Evolutionary conservation across 1,140 invertebrate genomes (phyloP).

Genomic region (Bemisia tabaci): DNA sequence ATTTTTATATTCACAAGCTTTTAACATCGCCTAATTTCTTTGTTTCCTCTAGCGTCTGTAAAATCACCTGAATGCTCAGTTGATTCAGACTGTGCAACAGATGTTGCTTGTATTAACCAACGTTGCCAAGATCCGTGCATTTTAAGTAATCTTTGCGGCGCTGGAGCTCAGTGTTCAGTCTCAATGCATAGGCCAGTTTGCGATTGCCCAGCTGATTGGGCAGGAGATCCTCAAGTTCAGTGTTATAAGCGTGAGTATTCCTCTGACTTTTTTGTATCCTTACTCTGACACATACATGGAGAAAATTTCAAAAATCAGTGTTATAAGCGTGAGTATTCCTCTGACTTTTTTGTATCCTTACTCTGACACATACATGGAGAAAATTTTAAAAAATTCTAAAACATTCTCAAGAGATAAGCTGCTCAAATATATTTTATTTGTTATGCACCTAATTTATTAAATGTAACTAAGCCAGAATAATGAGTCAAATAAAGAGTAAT

Average conservation of each 20-base stretch:
- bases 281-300: too few species aligned
- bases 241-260: constrained; percentile 72
- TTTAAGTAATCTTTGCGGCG: constrained; percentile 59
- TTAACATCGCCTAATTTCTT: too few species aligned
- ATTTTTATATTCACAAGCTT: too few species aligned
- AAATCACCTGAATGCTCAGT: constrained; percentile 46
- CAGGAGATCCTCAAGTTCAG: constrained; percentile 68
- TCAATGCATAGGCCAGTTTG: constrained; percentile 60
- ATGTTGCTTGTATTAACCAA: constrained; percentile 63
- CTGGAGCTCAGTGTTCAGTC: constrained; percentile 59
- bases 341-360: constrained; percentile 4
- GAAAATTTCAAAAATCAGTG: constrained; percentile 75
- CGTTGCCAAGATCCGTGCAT: constrained; percentile 65
- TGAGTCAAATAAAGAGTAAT: too few species aligned
- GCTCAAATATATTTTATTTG: too few species aligned
- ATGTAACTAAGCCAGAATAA: too few species aligned
- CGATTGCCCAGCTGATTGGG: constrained; percentile 65
- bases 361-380: too few species aligned
- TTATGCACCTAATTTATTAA: too few species aligned
- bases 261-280: constrained; percentile 5
- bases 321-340: constrained; percentile 61
- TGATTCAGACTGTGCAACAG: constrained; percentile 55
- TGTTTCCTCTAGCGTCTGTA: too few species aligned
- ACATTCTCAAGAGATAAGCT: too few species aligned
- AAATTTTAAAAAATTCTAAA: constrained; percentile 71